Conservation (phyloP, 1,140 invertebrate species). For the Metopolophium dirhodum region DNA sequence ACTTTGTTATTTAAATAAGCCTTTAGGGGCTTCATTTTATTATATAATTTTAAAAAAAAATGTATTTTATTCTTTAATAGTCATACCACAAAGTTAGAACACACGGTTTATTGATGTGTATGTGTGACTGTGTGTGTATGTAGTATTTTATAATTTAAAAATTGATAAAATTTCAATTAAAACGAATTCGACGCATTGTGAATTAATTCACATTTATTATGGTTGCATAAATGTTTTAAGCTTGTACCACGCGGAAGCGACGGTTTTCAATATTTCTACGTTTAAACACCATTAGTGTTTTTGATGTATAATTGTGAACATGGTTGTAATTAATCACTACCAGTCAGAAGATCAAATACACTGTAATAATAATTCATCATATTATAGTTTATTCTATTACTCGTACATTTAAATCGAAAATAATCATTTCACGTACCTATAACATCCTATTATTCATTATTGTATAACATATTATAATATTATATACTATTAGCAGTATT, state of each 20-base stretch:
- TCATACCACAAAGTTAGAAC: not conserved
- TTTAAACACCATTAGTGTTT: slow-evolving; percentile 1
- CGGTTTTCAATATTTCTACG: not conserved
- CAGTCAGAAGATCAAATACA: not conserved
- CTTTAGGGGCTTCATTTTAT: not conserved
- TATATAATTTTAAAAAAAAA: not conserved
- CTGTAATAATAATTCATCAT: not conserved
- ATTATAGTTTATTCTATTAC: not conserved
- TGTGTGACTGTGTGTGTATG: not conserved
- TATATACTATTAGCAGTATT: not conserved
- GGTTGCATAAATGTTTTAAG: not conserved
- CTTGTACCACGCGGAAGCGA: not conserved
- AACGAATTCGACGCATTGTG: not conserved
- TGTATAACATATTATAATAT: not conserved
- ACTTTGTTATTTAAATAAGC: not conserved
- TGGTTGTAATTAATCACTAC: not conserved
- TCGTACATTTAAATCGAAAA: not conserved
- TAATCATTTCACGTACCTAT: not conserved
- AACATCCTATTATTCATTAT: too few relatives aligned
- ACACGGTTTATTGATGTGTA: too few relatives aligned
- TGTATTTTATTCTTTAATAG: not conserved
- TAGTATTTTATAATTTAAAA: not conserved
- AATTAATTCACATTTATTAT: slow-evolving; percentile 6
- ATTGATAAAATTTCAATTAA: not conserved
- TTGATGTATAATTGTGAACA: not conserved